Evolutionary conservation across 2,113 vertebrate genomes (phyloP), one percentile per base, ranked within the genome.

Genomic region (Trematomus loennbergii): DNA sequence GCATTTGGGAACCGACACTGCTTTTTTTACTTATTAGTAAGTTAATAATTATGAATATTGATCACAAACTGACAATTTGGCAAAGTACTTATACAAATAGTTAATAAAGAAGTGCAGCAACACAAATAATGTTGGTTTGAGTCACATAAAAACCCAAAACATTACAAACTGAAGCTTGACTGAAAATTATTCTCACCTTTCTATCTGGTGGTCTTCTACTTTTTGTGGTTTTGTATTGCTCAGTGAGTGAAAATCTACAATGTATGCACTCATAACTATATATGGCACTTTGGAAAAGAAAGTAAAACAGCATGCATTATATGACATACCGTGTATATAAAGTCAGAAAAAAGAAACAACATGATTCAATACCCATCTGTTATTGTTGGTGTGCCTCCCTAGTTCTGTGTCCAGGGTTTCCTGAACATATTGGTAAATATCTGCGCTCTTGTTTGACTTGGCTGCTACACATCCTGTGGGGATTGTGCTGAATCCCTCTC

Each of bases 381-480:
- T 71, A 55, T 58, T 86, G 83, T 10, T 63, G 65, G 54, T 72
- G 58, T 53, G n/a, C 58, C 49, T 76, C 77, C 72, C 18, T 74
- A 11, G 72, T 50, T 88, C 61, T 68, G 53, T 89, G 79, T 72
- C 59, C 79, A 18, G 69, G 4, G 11, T 66, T 75, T 88, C 63
- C 84, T 76, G 72, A 63, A 75, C 62, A 83, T 88, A 82, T 87
- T 88, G 85, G 79, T 92, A 88, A 91, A 92, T 92, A 89, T 87
- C 68, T 75, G 67, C 12, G 0, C 79, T 84, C 73, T 84, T 91
- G 89, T 93, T 92, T 92, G 84, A 86, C 86, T 93, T 92, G 92
- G 90, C 86, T 17, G 25, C 70, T 60, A 84, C 81, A 82, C 83
- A 89, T 92, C 88, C 91, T 92, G 86, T 78, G 74, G 78, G 76